Evolutionary conservation across 1,140 invertebrate genomes (phyloP), one percentile per base, ranked within the genome.

Genomic region (Contarinia nasturtii): DNA sequence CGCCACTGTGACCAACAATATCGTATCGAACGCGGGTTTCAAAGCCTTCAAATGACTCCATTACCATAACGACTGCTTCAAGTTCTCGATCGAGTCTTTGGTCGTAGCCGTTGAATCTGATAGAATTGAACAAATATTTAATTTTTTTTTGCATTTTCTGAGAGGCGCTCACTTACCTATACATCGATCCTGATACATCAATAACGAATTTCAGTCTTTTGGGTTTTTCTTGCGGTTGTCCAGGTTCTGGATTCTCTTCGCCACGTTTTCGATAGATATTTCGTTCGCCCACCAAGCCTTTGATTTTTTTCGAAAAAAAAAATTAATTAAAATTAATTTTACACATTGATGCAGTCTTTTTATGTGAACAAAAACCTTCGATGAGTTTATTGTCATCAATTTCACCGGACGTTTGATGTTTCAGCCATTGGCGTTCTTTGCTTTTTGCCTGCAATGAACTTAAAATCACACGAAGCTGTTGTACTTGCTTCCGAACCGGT

Each of bases 111-210:
- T 94, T 92, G 57, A 94, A 94, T 54, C 80, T 76, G 50, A 37
- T 52, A 14, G 18, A 44, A 44, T n/a, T n/a, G n/a, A n/a, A n/a
- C n/a, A n/a, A n/a, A n/a, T n/a, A n/a, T n/a, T n/a, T n/a, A n/a
- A n/a, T n/a, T n/a, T n/a, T n/a, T n/a, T n/a, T n/a, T n/a, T n/a
- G n/a, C n/a, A n/a, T n/a, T n/a, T n/a, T n/a, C n/a, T n/a, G n/a
- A n/a, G n/a, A n/a, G n/a, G n/a, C n/a, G n/a, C n/a, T n/a, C n/a
- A 49, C 53, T 52, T 57, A 80, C 77, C 87, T 78, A 60, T 97
- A 97, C 92, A 96, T 98, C 49, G 87, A 92, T 1, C 91, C 92
- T 33, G 86, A 91, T 0, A 95, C 87, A 67, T 97, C 93, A 0
- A 91, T 78, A 5, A 95, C 75, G 0, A 97, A 67, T 49, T 84